These are phyloP conservation scores for Columbina picui DNA, from an alignment of 2,113 vertebrate genomes.

Conservation along the genomic window DNA sequence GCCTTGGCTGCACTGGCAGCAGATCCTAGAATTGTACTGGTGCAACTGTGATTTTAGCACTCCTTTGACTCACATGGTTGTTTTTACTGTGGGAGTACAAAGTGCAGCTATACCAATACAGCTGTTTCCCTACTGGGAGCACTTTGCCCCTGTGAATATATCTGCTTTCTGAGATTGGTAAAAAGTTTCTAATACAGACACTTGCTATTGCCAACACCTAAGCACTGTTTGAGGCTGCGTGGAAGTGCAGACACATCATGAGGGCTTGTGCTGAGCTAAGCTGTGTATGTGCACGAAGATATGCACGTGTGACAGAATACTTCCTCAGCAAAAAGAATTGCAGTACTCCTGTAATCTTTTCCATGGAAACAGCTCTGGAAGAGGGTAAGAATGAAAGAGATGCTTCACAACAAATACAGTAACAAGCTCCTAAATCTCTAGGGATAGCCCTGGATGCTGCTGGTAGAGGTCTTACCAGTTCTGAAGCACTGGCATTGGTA, in stretches of 20 bases:
- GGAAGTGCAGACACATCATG: background rate
- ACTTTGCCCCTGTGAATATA: background rate
- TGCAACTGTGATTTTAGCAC: background rate
- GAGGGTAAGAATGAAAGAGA: background rate
- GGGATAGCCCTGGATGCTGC: background rate
- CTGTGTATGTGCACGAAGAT: background rate
- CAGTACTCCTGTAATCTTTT: background rate
- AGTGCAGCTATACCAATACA: background rate
- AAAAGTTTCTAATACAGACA: background rate
- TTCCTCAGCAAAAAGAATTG: background rate
- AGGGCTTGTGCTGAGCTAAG: background rate
- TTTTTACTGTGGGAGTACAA: background rate
- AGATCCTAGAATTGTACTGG: background rate
- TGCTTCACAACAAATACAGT: background rate
- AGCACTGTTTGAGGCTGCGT: background rate
- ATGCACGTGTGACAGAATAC: background rate
- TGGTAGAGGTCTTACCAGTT: slow-evolving; percentile 69
- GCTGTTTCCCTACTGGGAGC: background rate
- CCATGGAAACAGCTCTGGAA: background rate
- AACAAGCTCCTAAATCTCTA: background rate
- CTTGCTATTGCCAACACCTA: background rate
- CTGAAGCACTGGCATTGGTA: slow-evolving; percentile 78
- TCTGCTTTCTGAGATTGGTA: background rate
- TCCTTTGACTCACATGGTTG: background rate
- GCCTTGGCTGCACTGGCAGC: background rate